Evolutionary conservation across 1,140 invertebrate species (phyloP).

Genomic region (Drosophila nebulosa): DNA sequence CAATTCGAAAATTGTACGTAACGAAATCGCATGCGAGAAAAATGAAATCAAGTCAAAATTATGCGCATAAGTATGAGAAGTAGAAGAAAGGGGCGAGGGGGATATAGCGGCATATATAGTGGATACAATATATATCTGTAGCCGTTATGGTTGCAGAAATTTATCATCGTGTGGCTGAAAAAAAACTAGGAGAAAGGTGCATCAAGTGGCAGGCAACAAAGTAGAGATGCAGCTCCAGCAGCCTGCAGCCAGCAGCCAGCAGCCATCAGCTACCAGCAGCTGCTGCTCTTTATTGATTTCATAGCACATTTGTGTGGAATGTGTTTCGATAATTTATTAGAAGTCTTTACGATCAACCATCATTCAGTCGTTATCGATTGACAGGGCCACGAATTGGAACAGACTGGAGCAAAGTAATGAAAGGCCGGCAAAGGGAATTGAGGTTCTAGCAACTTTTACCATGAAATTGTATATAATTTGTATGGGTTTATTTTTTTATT

Average conservation of each 20-base stretch:
- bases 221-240: conserved; percentile 56
- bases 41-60: conserved; percentile 78
- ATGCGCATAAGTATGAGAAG: conserved; percentile 65
- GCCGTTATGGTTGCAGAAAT: conserved; percentile 72
- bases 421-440: neutral
- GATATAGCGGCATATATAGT: conserved; percentile 39
- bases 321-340: conserved; percentile 8
- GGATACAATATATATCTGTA: conserved; percentile 51
- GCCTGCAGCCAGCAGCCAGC: conserved; percentile 38
- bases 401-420: neutral
- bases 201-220: conserved; percentile 72
- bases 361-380: neutral
- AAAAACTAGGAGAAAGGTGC: conserved; percentile 61
- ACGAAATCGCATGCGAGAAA: conserved; percentile 71
- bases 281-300: conserved; percentile 69
- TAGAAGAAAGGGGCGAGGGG: neutral
- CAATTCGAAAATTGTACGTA: conserved; percentile 74
- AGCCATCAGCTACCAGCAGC: conserved; percentile 34
- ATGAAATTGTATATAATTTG: too few relatives aligned
- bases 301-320: conserved; percentile 68
- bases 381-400: neutral
- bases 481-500: neutral
- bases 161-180: conserved; percentile 57
- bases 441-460: neutral
- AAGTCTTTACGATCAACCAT: neutral